phyloP scores from a whole-genome alignment of 2,888 invertebrate genomes.

The Cerceris ruficornis region DNA sequence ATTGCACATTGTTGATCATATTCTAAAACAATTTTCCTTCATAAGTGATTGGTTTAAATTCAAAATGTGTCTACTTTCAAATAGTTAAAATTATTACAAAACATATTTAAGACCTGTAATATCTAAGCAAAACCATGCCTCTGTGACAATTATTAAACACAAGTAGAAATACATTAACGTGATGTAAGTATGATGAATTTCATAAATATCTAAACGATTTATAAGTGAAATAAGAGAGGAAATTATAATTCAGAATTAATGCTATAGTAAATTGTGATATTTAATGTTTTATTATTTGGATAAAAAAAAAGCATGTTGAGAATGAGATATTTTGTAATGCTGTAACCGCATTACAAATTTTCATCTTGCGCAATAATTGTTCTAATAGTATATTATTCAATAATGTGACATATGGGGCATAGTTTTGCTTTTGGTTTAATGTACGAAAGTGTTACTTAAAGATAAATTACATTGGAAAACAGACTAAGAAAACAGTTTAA shows the following conservation, averaged over 20 bases:
- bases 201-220: constrained; percentile 7
- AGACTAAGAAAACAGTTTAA: constrained; percentile 3
- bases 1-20: constrained; percentile 29
- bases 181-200: not conserved
- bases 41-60: not conserved
- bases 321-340: too few relatives aligned
- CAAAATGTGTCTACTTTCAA: too few relatives aligned
- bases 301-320: too few relatives aligned
- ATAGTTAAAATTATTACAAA: too few relatives aligned
- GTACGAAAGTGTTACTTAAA: not conserved
- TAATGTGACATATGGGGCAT: not conserved
- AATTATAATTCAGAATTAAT: constrained; percentile 53
- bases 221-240: constrained; percentile 29
- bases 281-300: too few relatives aligned
- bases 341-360: too few relatives aligned
- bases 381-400: not conserved
- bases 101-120: too few relatives aligned
- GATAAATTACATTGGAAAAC: not conserved
- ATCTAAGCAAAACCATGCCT: not conserved
- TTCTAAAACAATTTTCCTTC: constrained; percentile 5
- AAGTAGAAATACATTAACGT: not conserved
- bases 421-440: not conserved
- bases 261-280: not conserved
- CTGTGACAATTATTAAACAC: not conserved
- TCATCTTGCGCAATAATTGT: not conserved